These are phyloP conservation scores for Dipodomys stephensi DNA, from an alignment of 2,113 vertebrate species.

Conservation along the genomic window DNA sequence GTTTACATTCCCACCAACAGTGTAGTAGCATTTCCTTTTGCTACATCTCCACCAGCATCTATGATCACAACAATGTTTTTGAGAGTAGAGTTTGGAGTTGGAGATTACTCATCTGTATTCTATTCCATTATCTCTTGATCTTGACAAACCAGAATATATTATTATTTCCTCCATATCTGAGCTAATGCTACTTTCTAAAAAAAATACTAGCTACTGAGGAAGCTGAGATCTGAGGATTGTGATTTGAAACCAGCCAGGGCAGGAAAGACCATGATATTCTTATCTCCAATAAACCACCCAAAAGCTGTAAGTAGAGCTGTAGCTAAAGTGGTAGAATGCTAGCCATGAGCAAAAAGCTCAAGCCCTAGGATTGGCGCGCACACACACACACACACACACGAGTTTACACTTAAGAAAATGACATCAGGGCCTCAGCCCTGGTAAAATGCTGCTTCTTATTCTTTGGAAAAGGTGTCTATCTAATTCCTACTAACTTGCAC, in stretches of 20 bases:
- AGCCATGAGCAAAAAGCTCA: too few species aligned
- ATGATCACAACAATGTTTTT: neutral
- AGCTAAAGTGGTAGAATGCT: too few species aligned
- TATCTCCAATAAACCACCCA: too few species aligned
- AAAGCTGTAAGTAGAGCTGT: too few species aligned
- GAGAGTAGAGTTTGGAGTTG: neutral
- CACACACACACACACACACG: too few species aligned
- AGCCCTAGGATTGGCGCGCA: too few species aligned
- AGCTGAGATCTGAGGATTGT: too few species aligned
- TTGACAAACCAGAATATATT: neutral
- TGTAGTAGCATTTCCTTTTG: too few species aligned
- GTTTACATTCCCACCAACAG: too few species aligned
- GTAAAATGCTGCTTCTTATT: neutral
- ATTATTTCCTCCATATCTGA: neutral
- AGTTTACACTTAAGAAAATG: conserved; percentile 20
- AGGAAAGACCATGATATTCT: too few species aligned
- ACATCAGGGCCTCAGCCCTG: neutral
- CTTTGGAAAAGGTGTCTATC: neutral
- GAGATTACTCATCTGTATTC: neutral
- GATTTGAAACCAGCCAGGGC: too few species aligned
- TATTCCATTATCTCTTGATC: neutral
- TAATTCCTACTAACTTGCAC: neutral
- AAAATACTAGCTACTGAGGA: neutral
- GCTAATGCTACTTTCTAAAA: conserved; percentile 2
- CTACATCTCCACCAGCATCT: too few species aligned